Conservation (phyloP, 1,140 invertebrate genomes). For the Pachypsylla venusta region DNA sequence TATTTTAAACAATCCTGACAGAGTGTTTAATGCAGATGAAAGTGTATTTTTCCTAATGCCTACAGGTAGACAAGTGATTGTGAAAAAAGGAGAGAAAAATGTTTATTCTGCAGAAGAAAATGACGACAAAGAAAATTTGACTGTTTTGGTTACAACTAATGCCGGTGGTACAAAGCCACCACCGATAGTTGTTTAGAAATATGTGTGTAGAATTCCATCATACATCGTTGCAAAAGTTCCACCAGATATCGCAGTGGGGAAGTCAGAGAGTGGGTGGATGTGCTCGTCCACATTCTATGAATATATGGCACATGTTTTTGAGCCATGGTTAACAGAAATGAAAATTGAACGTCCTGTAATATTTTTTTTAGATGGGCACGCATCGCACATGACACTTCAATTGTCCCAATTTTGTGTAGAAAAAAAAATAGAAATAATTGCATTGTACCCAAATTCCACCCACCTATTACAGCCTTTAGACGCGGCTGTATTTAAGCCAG, state of each 20-base stretch:
- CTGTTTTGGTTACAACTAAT: background rate
- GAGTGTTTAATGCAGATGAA: too few species aligned
- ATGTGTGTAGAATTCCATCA: background rate
- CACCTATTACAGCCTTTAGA: slow-evolving; percentile 32
- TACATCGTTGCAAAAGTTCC: slow-evolving; percentile 17
- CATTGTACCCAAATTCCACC: slow-evolving; percentile 31
- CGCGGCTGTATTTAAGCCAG: slow-evolving; percentile 28
- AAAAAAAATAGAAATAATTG: slow-evolving; percentile 29
- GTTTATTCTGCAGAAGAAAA: background rate
- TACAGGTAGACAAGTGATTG: too few species aligned
- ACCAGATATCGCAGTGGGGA: slow-evolving; percentile 20
- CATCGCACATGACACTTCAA: slow-evolving; percentile 27
- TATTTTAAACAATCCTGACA: too few species aligned
- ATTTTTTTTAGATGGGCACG: slow-evolving; percentile 32
- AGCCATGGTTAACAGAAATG: slow-evolving; percentile 24
- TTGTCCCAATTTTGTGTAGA: slow-evolving; percentile 29
- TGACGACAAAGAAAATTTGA: slow-evolving; percentile 8
- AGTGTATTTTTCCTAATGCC: too few species aligned
- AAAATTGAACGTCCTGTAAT: slow-evolving; percentile 27
- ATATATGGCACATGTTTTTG: slow-evolving; percentile 27
- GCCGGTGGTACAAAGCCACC: background rate
- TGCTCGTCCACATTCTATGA: slow-evolving; percentile 25
- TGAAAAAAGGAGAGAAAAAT: slow-evolving; percentile 7
- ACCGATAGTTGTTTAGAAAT: background rate
- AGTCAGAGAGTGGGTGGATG: slow-evolving; percentile 27